Conservation (phyloP, 2,113 vertebrate genomes). For the Chitala chitala region DNA sequence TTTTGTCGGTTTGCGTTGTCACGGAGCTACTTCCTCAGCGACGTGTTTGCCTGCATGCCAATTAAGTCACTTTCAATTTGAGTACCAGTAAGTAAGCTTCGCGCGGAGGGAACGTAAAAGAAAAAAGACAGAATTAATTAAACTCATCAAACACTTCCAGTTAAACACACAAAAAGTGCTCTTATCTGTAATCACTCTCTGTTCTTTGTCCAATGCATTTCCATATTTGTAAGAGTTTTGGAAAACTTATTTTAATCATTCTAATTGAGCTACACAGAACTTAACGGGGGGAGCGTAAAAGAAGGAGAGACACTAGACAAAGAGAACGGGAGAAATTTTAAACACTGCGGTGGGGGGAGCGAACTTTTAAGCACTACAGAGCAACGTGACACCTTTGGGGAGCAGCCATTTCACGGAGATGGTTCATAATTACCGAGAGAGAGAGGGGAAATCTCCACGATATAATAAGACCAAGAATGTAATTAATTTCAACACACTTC, state of each 20-base stretch:
- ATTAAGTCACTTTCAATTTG: neutral
- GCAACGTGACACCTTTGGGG: neutral
- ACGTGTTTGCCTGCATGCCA: neutral
- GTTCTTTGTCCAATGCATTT: neutral
- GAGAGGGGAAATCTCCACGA: conserved; percentile 13
- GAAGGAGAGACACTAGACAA: conserved; percentile 21
- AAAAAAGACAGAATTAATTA: neutral
- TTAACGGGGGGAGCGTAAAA: conserved; percentile 14
- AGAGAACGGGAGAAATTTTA: conserved; percentile 5
- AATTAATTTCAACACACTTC: conserved; percentile 21
- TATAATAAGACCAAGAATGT: conserved; percentile 22
- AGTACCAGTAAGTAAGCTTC: neutral
- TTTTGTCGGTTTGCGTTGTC: neutral
- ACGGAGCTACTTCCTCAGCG: neutral
- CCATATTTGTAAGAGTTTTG: conserved; percentile 3
- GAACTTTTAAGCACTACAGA: neutral
- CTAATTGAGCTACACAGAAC: conserved; percentile 31
- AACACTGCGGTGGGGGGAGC: neutral
- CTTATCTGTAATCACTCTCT: neutral
- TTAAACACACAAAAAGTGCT: neutral
- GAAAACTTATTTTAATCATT: conserved; percentile 21
- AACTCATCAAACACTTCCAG: neutral
- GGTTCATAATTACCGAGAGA: conserved; percentile 19
- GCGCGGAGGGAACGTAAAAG: neutral
- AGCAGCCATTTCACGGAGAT: neutral